phyloP scores from a whole-genome alignment of 2,888 invertebrate genomes.

The Chrysopilus asiliformis region DNA sequence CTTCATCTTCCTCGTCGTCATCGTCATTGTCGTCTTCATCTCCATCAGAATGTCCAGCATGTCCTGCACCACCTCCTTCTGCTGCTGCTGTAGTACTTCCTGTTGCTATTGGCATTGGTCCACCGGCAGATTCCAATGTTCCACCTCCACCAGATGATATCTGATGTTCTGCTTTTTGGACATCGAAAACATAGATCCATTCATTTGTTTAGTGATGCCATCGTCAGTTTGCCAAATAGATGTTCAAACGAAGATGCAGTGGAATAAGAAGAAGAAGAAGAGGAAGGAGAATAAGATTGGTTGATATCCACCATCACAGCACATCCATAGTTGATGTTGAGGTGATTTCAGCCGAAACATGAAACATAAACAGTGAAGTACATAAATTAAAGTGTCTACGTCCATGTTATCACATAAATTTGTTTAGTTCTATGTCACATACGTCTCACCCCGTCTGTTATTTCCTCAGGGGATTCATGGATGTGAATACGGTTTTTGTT shows the following conservation, averaged over 20 bases:
- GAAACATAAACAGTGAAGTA: slow-evolving; percentile 10
- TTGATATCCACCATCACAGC: too few relatives aligned
- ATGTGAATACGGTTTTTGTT: slow-evolving; percentile 7
- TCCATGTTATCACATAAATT: slow-evolving; percentile 12
- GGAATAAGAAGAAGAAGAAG: too few relatives aligned
- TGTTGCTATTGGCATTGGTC: slow-evolving; percentile 1
- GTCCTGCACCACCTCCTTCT: not conserved
- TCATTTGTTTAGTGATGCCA: too few relatives aligned
- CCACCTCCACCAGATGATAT: too few relatives aligned
- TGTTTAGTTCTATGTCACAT: slow-evolving; percentile 7
- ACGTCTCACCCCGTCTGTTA: too few relatives aligned
- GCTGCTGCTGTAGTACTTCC: slow-evolving; percentile 4
- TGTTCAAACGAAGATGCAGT: too few relatives aligned
- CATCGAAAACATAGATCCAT: too few relatives aligned
- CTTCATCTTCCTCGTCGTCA: slow-evolving; percentile 7
- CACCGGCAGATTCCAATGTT: too few relatives aligned
- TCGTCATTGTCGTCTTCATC: slow-evolving; percentile 3
- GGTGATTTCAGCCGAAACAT: slow-evolving; percentile 3
- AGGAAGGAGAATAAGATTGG: slow-evolving; percentile 3
- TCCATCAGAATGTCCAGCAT: too few relatives aligned
- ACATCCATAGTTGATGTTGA: not conserved
- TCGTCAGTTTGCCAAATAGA: too few relatives aligned
- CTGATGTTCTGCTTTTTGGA: too few relatives aligned
- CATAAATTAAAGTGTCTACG: slow-evolving; percentile 13
- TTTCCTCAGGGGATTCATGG: slow-evolving; percentile 3